Evolutionary conservation across 1,140 invertebrate species (phyloP), one percentile per base, ranked within the genome.

Genomic region (Ectropis grisescens): DNA sequence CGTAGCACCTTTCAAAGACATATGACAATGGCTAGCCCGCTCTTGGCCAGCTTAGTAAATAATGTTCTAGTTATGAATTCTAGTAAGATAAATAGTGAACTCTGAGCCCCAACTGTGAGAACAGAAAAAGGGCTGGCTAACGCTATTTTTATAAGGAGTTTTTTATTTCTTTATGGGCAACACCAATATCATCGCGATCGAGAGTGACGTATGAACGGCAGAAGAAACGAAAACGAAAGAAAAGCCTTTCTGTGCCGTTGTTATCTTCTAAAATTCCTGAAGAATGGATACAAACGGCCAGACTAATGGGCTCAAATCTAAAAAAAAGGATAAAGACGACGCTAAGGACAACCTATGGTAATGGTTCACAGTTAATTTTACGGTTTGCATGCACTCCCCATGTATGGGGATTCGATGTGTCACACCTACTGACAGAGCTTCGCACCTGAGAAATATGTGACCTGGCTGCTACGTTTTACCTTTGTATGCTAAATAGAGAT

Each of bases 321-420:
- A 86, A 83, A 88, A 87, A 61, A 88, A 88, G 75, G 86, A 88
- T 29, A 86, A 86, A 27, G 51, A 64, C 32, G 85, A 87, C 33
- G 83, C 78, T 59, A 84, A 87, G 70, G 88, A 89, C 52, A 89
- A 89, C 68, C 79, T 89, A 59, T 89, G 88, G 88, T 88, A 85
- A 64, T 65, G 75, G 62, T 65, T 67, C 56, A 57, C 48, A 66
- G 57, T 75, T 76, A 67, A 59, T 68, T 56, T 68, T 68, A 54
- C 41, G 43, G 51, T 37, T 68, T 68, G 65, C 67, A 70, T 65
- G 51, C 59, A 67, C 57, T 68, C 67, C 67, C 70, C 75, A 69
- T 74, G 75, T 75, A 76, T 19, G 61, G 66, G 70, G 64, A 70
- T 76, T 67, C 70, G 71, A 82, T 82, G 76, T 82, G 75, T 82